Evolutionary conservation across 2,888 invertebrate species (phyloP), one percentile per base, ranked within the genome.

Genomic region (Machimus rusticus): DNA sequence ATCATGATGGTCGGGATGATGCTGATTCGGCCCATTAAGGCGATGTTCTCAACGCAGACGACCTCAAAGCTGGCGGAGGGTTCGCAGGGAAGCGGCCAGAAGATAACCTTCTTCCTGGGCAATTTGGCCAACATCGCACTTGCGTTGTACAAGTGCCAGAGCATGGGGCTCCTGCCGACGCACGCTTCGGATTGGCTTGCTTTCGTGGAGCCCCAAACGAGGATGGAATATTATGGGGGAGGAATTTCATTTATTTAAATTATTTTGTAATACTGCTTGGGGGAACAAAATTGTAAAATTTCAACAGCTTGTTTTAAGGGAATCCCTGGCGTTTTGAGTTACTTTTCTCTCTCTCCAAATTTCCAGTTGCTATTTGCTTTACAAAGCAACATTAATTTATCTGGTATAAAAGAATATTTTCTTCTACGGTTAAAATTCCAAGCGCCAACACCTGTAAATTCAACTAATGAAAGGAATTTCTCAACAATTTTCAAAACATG

Each of bases 1-100:
- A 99, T 99, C 79, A 99, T 99, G 99, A 99, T 99, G 99, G 99
- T 99, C 9, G 99, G 99, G 74, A 99, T 99, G 99, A 95, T 99
- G 93, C 96, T 99, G 90, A 96, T 99, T 90, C 94, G 99, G 88
- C 99, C 99, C 2, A 95, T 99, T 37, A 99, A 99, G 93, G 99
- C 99, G 2, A 94, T 99, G 87, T 97, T 99, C 92, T 94, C 98
- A 0, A 96, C 98, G 55, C 96, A 96, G 91, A 95, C 96, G 89
- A 96, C 98, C 43, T 99, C 99, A 91, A 98, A 98, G 93, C 96
- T 98, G 94, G 97, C 99, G 86, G 98, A 98, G 93, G 98, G 98
- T 37, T 96, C 96, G 66, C 98, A 97, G 92, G 97, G 98, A 0
- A 94, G 95, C 66, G 95, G 97, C 1, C 99, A 99, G 93, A 99